Evolutionary conservation across 2,113 vertebrate genomes (phyloP), one percentile per base, ranked within the genome.

Genomic region (Calypte anna): DNA sequence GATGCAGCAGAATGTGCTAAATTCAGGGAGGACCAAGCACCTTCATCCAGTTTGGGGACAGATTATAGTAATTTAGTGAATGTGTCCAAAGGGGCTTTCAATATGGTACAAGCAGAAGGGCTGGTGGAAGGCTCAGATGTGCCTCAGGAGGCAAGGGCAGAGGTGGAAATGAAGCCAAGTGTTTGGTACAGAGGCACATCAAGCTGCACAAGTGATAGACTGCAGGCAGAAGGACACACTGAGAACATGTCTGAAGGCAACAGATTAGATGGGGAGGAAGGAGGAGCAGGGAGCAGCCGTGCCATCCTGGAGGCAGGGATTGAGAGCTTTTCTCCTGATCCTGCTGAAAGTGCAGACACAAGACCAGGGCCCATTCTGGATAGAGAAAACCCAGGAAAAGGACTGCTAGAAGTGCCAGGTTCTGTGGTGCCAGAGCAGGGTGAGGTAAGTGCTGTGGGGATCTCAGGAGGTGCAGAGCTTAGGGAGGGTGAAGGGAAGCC

Each of bases 361-460:
- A 31, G 13, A 1, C 79, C 80, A 12, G 73, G 46, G 48, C 44
- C 79, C 30, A 6, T 59, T 48, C 28, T 91, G 31, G 85, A 59
- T 21, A 57, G 70, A 23, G 92, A 89, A 38, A 82, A 74, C 7
- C 8, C 90, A 28, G 58, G 44, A 64, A 19, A 66, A 13, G 94
- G 88, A 68, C 43, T 79, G 74, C 48, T 28, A 46, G 82, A 86
- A 3, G 2, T 64, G 44, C 55, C 30, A 2, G 58, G 72, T 21
- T 36, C 69, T 25, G 40, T 16, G 11, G 51, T 36, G 58, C 57
- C 9, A 3, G 88, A 91, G 87, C 93, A 91, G 63, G 61, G 23
- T 0, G 7, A 50, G 36, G 55, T 6, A 10, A 81, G 66, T 3
- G 1, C 33, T 2, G 0, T 12, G 7, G 22, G 82, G 30, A 11